Evolutionary conservation across 2,888 invertebrate species (phyloP).

Genomic region (Drosophila birchii): DNA sequence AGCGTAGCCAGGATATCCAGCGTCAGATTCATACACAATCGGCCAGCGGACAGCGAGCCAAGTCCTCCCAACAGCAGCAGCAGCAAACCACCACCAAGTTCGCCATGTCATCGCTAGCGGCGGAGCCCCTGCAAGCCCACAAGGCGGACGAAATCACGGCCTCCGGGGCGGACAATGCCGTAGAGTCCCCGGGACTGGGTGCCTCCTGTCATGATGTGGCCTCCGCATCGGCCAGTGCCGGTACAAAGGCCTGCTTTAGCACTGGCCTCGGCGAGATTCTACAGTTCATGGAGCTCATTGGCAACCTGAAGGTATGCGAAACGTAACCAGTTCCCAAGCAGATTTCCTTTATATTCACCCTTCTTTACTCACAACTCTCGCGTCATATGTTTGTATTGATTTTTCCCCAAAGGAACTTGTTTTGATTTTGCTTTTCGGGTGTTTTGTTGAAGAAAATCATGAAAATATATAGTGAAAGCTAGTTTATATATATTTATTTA

Average conservation of each 20-base stretch:
- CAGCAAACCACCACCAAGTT: conserved; percentile 77
- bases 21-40: conserved; percentile 73
- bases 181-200: conserved; percentile 25
- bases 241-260: conserved; percentile 81
- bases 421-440: conserved; percentile 20
- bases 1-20: conserved; percentile 72
- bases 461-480: background rate
- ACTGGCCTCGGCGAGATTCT: conserved; percentile 82
- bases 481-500: background rate
- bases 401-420: conserved; percentile 47
- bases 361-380: background rate
- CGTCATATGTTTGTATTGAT: conserved; percentile 54
- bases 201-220: conserved; percentile 58
- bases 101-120: conserved; percentile 82
- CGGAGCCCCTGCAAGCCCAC: conserved; percentile 71
- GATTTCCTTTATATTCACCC: background rate
- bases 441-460: background rate
- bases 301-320: conserved; percentile 87
- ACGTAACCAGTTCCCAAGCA: conserved; percentile 9
- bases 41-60: conserved; percentile 39
- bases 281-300: conserved; percentile 90
- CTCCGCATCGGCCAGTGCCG: conserved; percentile 53
- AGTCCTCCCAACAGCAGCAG: conserved; percentile 52
- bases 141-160: conserved; percentile 57
- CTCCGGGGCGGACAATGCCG: conserved; percentile 17